Percentiles rank a stretch among this genome's conserved stretches.
Evolutionary conservation across 2,797 vertebrate species (phyloP).

Genomic region (Remorina albescens): DNA sequence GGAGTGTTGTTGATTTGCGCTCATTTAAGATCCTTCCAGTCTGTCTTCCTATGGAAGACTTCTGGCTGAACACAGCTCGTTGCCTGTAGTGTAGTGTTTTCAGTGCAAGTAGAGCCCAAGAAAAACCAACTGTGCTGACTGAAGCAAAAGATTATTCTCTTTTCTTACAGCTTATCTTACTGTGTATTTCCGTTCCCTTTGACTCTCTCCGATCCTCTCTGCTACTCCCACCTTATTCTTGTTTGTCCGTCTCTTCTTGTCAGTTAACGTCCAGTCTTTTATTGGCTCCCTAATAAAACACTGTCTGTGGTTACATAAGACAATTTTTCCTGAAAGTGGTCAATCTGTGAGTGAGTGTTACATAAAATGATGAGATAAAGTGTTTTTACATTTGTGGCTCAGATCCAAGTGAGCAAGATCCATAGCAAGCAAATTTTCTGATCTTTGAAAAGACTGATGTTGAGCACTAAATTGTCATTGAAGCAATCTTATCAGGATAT

Average conservation of each 20-base stretch:
- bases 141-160: constrained; percentile 19
- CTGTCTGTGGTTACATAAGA: neutral
- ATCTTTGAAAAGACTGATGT: constrained; percentile 2
- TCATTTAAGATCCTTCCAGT: constrained; percentile 27
- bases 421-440: constrained; percentile 13
- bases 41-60: constrained; percentile 38
- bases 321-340: constrained; percentile 5
- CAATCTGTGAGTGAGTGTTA: constrained; percentile 1
- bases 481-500: constrained; percentile 6
- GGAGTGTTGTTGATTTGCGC: constrained; percentile 50
- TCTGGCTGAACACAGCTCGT: constrained; percentile 42
- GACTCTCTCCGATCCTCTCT: constrained; percentile 19
- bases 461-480: neutral
- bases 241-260: constrained; percentile 11
- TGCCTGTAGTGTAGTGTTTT: constrained; percentile 10
- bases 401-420: neutral
- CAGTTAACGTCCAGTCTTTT: constrained; percentile 7
- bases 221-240: neutral
- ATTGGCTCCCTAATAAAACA: neutral
- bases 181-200: constrained; percentile 17
- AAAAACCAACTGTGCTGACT: constrained; percentile 1
- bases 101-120: neutral
- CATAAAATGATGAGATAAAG: constrained; percentile 3
- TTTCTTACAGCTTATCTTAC: constrained; percentile 14
- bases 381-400: constrained; percentile 1